Conservation (phyloP, 2,797 vertebrate genomes). For the Danio tinwini region DNA sequence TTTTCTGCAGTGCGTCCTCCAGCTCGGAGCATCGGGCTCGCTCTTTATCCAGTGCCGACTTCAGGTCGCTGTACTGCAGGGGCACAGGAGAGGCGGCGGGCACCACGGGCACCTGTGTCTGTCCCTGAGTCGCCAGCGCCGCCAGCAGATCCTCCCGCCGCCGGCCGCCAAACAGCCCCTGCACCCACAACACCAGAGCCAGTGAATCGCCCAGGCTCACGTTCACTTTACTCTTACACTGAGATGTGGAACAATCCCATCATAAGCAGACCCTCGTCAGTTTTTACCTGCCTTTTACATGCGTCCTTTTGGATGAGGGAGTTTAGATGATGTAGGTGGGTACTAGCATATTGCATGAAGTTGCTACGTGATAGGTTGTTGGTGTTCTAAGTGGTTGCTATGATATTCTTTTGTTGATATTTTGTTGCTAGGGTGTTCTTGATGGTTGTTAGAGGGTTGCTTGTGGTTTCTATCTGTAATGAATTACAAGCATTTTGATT, state of each 20-base stretch:
- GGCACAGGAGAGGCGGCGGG: constrained; percentile 85
- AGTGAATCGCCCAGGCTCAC: constrained; percentile 56
- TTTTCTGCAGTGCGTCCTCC: constrained; percentile 96
- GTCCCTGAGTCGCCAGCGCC: constrained; percentile 79
- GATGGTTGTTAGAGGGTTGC: no score
- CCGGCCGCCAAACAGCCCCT: constrained; percentile 98
- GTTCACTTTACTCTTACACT: not conserved
- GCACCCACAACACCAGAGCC: constrained; percentile 64
- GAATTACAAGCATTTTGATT: not conserved
- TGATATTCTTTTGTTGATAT: no score
- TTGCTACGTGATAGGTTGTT: no score
- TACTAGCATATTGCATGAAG: no score
- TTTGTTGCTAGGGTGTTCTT: no score
- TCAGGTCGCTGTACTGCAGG: constrained; percentile 97
- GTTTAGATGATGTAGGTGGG: no score
- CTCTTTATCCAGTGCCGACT: constrained; percentile 95
- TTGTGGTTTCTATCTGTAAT: no score
- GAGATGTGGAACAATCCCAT: no score
- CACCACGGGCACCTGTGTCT: constrained; percentile 65
- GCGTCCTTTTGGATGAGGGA: no score
- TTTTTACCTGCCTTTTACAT: no score
- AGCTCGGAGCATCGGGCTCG: constrained; percentile 91
- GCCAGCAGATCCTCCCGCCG: constrained; percentile 95
- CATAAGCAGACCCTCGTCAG: no score
- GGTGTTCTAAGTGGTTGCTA: no score